Evolutionary conservation across 2,888 invertebrate species (phyloP).

Genomic region (Volucella bombylans): DNA sequence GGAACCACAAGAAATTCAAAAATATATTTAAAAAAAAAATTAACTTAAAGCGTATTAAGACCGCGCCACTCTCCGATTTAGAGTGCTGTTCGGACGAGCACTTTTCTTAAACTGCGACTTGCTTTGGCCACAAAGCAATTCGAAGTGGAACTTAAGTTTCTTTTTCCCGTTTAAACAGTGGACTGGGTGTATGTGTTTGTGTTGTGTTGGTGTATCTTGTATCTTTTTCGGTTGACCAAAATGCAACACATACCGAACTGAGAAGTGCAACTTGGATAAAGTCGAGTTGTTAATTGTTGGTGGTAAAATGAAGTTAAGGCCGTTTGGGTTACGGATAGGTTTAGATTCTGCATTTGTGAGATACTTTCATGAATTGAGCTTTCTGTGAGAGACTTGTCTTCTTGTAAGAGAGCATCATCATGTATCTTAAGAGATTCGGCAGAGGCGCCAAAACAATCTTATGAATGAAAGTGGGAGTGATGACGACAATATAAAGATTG

Average conservation of each 20-base stretch:
- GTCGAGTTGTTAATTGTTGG: slow-evolving; percentile 26
- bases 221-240: slow-evolving; percentile 41
- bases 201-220: slow-evolving; percentile 28
- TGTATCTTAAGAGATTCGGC: slow-evolving; percentile 44
- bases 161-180: slow-evolving; percentile 63
- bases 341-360: not conserved
- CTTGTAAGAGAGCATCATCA: slow-evolving; percentile 10
- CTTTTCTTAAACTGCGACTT: slow-evolving; percentile 79
- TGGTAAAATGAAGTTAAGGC: slow-evolving; percentile 61
- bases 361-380: slow-evolving; percentile 25
- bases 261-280: slow-evolving; percentile 24
- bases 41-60: slow-evolving; percentile 37
- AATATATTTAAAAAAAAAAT: slow-evolving; percentile 28
- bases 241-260: slow-evolving; percentile 53
- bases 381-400: not conserved
- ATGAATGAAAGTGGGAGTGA: slow-evolving; percentile 70
- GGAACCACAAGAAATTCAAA: slow-evolving; percentile 26
- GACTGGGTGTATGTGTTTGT: not conserved
- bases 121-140: slow-evolving; percentile 74
- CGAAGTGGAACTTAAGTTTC: slow-evolving; percentile 76
- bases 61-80: slow-evolving; percentile 75
- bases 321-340: slow-evolving; percentile 45
- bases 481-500: slow-evolving; percentile 11
- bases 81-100: slow-evolving; percentile 79
- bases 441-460: slow-evolving; percentile 23